phyloP scores from a whole-genome alignment of 2,797 vertebrate species.

The Sebastes paucispinis region DNA sequence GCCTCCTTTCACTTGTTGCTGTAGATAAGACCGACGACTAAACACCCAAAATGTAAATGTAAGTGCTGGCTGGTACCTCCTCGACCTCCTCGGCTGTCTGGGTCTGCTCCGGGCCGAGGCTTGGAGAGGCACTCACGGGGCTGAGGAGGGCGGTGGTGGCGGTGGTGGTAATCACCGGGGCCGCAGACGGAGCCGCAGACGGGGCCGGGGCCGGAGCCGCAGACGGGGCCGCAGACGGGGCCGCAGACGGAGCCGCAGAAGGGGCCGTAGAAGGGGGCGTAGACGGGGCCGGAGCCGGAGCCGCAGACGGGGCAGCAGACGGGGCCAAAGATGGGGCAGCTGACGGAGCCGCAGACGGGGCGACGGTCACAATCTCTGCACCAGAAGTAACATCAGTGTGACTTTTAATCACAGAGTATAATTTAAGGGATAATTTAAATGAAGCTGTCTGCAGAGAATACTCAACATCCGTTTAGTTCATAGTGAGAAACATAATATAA shows the following conservation, averaged over 20 bases:
- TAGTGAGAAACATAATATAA: neutral
- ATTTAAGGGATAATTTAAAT: neutral
- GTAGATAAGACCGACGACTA: neutral
- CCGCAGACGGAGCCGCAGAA: fast-evolving
- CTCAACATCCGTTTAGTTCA: neutral
- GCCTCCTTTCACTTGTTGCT: neutral
- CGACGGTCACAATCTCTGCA: constrained; percentile 2
- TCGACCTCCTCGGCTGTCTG: constrained; percentile 64
- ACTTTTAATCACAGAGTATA: neutral
- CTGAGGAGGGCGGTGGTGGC: constrained; percentile 47
- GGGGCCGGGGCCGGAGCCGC: no score
- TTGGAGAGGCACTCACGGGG: constrained; percentile 62
- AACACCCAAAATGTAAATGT: neutral
- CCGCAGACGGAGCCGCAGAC: neutral
- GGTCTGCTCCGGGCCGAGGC: constrained; percentile 50
- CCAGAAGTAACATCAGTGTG: neutral
- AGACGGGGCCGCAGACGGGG: neutral
- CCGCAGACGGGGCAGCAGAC: no score
- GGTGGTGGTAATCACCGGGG: neutral
- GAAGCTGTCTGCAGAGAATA: no score
- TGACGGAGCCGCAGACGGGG: neutral
- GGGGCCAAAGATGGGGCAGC: no score
- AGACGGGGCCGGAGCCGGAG: no score
- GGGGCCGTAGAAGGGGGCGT: neutral
- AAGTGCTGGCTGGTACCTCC: constrained; percentile 70